Conservation (phyloP, 1,140 invertebrate genomes). For the Microvelia longipes region DNA sequence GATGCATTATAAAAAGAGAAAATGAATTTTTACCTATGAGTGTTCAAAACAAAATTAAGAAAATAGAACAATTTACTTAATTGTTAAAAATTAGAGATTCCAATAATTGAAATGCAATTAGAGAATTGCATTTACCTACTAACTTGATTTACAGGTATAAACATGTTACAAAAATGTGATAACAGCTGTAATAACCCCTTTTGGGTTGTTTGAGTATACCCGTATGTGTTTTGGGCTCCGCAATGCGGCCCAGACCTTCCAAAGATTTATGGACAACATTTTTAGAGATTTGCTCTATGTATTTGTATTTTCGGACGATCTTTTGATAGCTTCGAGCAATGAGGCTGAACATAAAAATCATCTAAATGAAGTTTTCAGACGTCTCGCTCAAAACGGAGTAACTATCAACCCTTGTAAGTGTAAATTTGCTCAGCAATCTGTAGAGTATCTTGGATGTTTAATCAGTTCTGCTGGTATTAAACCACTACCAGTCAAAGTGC, state of each 20-base stretch:
- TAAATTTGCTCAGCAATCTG: neutral
- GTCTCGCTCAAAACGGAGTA: neutral
- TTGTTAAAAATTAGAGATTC: too few species aligned
- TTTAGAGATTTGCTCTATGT: slow-evolving; percentile 13
- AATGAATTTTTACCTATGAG: too few species aligned
- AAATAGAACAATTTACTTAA: too few species aligned
- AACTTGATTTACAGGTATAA: too few species aligned
- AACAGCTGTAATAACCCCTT: slow-evolving; percentile 25
- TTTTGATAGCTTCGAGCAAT: neutral
- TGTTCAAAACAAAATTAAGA: too few species aligned
- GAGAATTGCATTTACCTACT: too few species aligned
- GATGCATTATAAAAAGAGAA: too few species aligned
- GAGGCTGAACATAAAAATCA: neutral
- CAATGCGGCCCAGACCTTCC: slow-evolving; percentile 33
- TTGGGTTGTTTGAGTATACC: slow-evolving; percentile 26
- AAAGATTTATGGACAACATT: slow-evolving; percentile 30
- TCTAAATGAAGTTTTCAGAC: neutral
- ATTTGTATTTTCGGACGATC: neutral
- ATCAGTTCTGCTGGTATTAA: neutral
- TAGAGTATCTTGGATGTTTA: slow-evolving; percentile 5
- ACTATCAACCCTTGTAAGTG: neutral
- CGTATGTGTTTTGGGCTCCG: slow-evolving; percentile 32
- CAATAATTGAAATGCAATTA: too few species aligned
- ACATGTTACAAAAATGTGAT: slow-evolving; percentile 25
- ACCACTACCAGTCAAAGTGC: neutral